Conservation (phyloP, 2,797 vertebrate genomes). For the Darevskia nairensis region DNA sequence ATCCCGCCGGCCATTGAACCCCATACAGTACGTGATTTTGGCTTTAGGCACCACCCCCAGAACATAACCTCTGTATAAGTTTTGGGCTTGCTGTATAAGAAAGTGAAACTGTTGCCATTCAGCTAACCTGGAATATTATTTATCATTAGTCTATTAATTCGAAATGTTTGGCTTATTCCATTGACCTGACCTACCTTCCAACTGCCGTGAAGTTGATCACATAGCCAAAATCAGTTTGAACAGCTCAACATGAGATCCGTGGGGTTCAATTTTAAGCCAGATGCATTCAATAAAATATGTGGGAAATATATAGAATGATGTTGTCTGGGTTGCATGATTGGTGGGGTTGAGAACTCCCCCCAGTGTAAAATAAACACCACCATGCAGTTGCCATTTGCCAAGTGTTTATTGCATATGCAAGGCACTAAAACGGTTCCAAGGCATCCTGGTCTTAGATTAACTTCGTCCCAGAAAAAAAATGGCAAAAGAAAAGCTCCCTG, state of each 20-base stretch:
- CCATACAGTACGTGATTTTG: too few species aligned
- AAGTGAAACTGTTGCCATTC: neutral
- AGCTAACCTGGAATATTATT: neutral
- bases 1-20: too few species aligned
- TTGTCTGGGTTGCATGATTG: neutral
- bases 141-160: neutral
- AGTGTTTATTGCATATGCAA: neutral
- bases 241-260: neutral
- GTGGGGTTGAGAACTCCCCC: neutral
- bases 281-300: neutral
- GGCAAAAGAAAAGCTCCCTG: neutral
- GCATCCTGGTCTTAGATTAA: neutral
- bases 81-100: too few species aligned
- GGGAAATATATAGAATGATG: neutral
- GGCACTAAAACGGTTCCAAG: neutral
- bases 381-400: neutral
- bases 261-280: neutral
- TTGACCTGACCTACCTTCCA: neutral
- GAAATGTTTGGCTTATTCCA: neutral
- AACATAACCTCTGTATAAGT: too few species aligned
- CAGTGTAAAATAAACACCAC: neutral
- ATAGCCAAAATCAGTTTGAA: neutral
- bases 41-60: too few species aligned
- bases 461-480: neutral
- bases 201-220: neutral